These are phyloP conservation scores for Schizotus pectinicornis DNA, from an alignment of 2,888 invertebrate species.

Conservation along the genomic window DNA sequence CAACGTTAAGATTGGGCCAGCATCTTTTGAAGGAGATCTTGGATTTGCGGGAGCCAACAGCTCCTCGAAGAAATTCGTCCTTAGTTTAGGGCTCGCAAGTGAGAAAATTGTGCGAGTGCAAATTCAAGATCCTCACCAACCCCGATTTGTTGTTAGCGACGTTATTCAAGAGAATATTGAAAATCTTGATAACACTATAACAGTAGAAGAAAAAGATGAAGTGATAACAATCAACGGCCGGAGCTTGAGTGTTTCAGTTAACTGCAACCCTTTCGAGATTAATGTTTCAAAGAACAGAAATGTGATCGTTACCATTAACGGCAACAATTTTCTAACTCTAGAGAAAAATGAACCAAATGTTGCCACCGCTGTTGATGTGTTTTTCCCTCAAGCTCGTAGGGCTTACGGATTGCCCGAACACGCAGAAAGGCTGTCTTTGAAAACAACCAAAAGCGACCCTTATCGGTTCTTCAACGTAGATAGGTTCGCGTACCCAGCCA, in stretches of 20 bases:
- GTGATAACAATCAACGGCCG: not conserved
- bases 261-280: not conserved
- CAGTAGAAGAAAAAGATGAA: not conserved
- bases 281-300: not conserved
- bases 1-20: not conserved
- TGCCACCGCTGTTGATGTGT: constrained; percentile 9
- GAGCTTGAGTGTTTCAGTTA: not conserved
- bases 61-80: not conserved
- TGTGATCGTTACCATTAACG: not conserved
- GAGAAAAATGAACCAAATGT: constrained; percentile 4
- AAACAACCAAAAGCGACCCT: not conserved
- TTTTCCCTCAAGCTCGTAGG: not conserved
- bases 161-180: not conserved
- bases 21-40: not conserved
- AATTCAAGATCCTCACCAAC: constrained; percentile 1
- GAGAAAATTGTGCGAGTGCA: constrained; percentile 6
- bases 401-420: constrained; percentile 18
- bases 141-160: not conserved
- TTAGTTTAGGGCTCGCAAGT: constrained; percentile 1
- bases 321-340: not conserved
- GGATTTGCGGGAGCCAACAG: not conserved
- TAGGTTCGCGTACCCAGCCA: constrained; percentile 2
- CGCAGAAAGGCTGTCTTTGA: constrained; percentile 6
- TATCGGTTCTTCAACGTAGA: constrained; percentile 19
- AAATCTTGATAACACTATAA: not conserved